Evolutionary conservation across 2,113 vertebrate genomes (phyloP), one percentile per base, ranked within the genome.

Genomic region (Balaeniceps rex): DNA sequence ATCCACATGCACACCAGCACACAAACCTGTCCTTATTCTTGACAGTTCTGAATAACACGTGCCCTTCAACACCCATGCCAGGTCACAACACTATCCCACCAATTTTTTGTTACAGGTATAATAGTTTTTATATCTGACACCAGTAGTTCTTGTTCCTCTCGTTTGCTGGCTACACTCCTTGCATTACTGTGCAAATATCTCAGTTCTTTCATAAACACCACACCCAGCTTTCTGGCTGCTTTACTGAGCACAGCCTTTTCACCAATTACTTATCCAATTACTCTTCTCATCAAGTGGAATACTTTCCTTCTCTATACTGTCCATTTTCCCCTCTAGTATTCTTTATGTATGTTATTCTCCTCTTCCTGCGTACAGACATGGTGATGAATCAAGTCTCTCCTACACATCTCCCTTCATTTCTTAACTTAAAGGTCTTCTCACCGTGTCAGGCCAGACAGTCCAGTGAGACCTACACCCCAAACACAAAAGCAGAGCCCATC

Each of bases 111-210:
- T 78, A 70, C 55, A 83, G 26, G 46, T 64, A 7, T 47, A 95
- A 93, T 12, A 81, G 42, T 51, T 92, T 88, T 92, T 81, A 90
- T 23, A 80, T 83, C 71, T 76, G 51, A 51, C 79, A 90, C 79
- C 51, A 75, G 97, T 52, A 83, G 83, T 88, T 96, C 96, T 83
- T 23, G 95, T 92, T 97, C 90, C 97, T 96, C 95, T 90, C 85
- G 88, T 95, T 94, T 93, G 46, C 85, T 75, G 93, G 88, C 76
- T 96, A 83, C n/a, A 19, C 90, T 93, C 75, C 71, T 83, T 15
- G 3, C 85, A 11, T 83, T 93, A 92, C 71, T 40, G 84, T 57
- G 76, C 79, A 87, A 96, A 83, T 80, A 88, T 51, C 64, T 51
- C 71, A 25, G 25, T 44, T 88, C 82, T 93, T 78, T 88, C 88